These are phyloP conservation scores for Nylanderia fulva DNA, from an alignment of 1,140 invertebrate species.

Conservation along the genomic window DNA sequence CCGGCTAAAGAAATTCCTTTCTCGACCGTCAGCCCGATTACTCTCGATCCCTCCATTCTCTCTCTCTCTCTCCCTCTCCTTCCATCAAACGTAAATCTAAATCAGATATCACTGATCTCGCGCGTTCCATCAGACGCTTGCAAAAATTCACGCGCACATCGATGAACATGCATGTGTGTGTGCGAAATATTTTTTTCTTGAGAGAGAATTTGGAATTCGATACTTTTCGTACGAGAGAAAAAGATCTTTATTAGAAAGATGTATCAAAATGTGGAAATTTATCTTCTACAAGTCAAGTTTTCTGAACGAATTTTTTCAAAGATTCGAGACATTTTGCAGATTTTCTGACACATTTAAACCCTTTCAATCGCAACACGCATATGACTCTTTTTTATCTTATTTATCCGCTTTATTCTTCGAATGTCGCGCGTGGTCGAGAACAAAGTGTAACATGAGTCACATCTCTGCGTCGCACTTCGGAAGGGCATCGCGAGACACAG, in stretches of 20 bases:
- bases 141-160: constrained; percentile 25
- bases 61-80: background rate
- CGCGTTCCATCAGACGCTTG: constrained; percentile 24
- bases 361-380: background rate
- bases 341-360: background rate
- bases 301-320: background rate
- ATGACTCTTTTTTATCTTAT: constrained; percentile 6
- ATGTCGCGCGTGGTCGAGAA: background rate
- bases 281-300: background rate
- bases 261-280: background rate
- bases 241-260: background rate
- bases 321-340: background rate
- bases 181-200: constrained; percentile 20
- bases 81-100: constrained; percentile 49
- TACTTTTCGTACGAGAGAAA: background rate
- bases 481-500: background rate
- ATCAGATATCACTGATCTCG: constrained; percentile 58
- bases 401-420: background rate
- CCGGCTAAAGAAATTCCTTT: constrained; percentile 83
- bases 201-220: background rate
- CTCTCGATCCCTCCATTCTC: constrained; percentile 54
- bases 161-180: background rate
- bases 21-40: constrained; percentile 73
- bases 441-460: background rate
- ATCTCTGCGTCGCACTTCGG: background rate